Evolutionary conservation across 2,888 invertebrate genomes (phyloP), one percentile per base, ranked within the genome.

Genomic region (Aphidoletes aphidimyza): DNA sequence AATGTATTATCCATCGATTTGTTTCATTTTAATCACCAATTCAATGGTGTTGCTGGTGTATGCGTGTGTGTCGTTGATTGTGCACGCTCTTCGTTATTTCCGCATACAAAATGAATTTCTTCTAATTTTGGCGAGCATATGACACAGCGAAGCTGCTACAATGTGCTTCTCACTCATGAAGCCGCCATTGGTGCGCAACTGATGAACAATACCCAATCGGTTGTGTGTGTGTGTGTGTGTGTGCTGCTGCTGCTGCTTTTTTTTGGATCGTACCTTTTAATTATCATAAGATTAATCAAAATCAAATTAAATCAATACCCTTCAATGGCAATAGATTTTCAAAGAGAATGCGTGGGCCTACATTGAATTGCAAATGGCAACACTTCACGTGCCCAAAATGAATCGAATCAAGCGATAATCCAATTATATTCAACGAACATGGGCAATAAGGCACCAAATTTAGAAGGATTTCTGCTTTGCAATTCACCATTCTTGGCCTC

Each of bases 231-330:
- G n/a, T n/a, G n/a, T n/a, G n/a, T n/a, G n/a, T n/a, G n/a, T n/a
- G n/a, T n/a, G n/a, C n/a, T n/a, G n/a, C n/a, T n/a, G n/a, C n/a
- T n/a, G n/a, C n/a, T 54, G n/a, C 3, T 47, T 47, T 47, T 54
- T 5, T 54, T 54, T 54, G 22, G 5, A 2, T 34, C 17, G 69
- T 30, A 34, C 69, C 34, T 69, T 69, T 69, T 69, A 69, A 69
- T 69, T 69, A 69, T 69, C 69, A 69, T 69, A 30, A 30, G 69
- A 69, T 69, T 69, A 69, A 69, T 30, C 69, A 69, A 69, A 69
- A 69, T 69, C 69, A 34, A 69, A 69, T 69, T 69, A 69, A 69
- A 69, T 69, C 69, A 69, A 69, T 69, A 69, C 69, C 30, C 14
- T 69, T 69, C 69, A 34, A 30, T 69, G 17, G 34, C 69, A 34